Base-by-base conservation (phyloP, 2,888 invertebrate genomes). In the Tetheella fluctuosa region DNA sequence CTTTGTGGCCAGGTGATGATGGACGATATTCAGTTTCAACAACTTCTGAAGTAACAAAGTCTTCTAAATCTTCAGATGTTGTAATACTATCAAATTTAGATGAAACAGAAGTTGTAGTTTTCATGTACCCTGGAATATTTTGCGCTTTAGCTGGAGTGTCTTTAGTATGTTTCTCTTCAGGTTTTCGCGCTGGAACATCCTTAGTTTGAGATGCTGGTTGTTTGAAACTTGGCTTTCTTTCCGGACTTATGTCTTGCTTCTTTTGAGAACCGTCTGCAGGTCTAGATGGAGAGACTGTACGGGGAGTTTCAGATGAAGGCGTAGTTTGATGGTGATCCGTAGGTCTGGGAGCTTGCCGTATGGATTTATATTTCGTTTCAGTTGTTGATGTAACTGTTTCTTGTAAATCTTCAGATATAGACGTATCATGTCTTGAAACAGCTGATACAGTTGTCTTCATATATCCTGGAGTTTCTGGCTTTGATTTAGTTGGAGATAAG, bases 391-490 rank as follows among this genome's bases (percentile, higher is more conserved):
- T 59, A 23, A 58, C 63, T 5, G 54, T 65, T 8, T 71, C 67
- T 52, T 71, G 61, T 58, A 65, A 54, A 61, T 71, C 65, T 54
- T 79, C 68, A 23, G 62, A 64, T 20, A 62, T 69, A 48, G 59
- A 52, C 13, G 64, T 65, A 42, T 75, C 71, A 42, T 63, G 60
- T 39, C 70, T 70, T 3, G 73, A 64, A 15, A 64, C 68, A 5
- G 67, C 55, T 28, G 71, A 68, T 52, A 65, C 67, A 30, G 67
- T 71, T 7, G 68, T 65, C 52, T 68, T 68, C 60, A 70, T 68
- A 59, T 71, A 67, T 30, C 58, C 65, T 8, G 72, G 62, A 28
- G 58, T 59, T 23, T 64, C 37, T 70, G 15, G 59, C 39, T 58
- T 59, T 23, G 55, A 48, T 61, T 60, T 68, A n/a, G 62, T 64